Percentiles rank a stretch among this genome's conserved stretches.
These are phyloP conservation scores for Lithobates pipiens DNA, from an alignment of 2,797 vertebrate species.

Conservation along the genomic window DNA sequence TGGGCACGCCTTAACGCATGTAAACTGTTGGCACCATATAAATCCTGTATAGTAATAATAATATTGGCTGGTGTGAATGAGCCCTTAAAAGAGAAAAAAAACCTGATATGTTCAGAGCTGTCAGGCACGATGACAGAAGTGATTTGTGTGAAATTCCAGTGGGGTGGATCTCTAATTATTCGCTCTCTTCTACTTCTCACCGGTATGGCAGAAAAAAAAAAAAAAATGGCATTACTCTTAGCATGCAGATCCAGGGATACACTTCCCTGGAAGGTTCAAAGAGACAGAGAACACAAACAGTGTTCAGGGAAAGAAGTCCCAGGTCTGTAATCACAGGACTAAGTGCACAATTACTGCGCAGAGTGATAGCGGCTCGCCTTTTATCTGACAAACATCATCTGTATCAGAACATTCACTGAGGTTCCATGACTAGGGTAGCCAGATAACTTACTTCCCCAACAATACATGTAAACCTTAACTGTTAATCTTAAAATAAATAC, in stretches of 20 bases:
- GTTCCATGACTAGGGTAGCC: too few relatives aligned
- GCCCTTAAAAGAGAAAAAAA: too few relatives aligned
- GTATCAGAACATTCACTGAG: conserved; percentile 9
- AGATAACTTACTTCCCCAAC: too few relatives aligned
- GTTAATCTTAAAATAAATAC: too few relatives aligned
- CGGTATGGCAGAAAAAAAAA: not conserved
- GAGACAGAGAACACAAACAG: conserved; percentile 12
- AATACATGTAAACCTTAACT: too few relatives aligned
- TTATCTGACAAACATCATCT: conserved; percentile 20
- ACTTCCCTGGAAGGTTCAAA: conserved; percentile 44
- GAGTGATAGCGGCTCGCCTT: not conserved
- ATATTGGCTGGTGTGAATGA: too few relatives aligned
- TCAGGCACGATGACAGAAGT: too few relatives aligned
- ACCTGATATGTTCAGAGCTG: too few relatives aligned
- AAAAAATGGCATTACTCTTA: not conserved
- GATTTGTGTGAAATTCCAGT: too few relatives aligned
- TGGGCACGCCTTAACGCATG: too few relatives aligned
- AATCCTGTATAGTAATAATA: too few relatives aligned
- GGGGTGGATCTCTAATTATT: not conserved
- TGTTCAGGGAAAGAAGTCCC: conserved; percentile 11
- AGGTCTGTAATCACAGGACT: conserved; percentile 27
- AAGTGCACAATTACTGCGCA: conserved; percentile 11
- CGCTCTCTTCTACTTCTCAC: not conserved
- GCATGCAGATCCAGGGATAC: conserved; percentile 10
- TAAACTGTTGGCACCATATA: too few relatives aligned